These are phyloP conservation scores for Ommatoiulus sabulosus DNA, from an alignment of 2,888 invertebrate species.

Conservation along the genomic window DNA sequence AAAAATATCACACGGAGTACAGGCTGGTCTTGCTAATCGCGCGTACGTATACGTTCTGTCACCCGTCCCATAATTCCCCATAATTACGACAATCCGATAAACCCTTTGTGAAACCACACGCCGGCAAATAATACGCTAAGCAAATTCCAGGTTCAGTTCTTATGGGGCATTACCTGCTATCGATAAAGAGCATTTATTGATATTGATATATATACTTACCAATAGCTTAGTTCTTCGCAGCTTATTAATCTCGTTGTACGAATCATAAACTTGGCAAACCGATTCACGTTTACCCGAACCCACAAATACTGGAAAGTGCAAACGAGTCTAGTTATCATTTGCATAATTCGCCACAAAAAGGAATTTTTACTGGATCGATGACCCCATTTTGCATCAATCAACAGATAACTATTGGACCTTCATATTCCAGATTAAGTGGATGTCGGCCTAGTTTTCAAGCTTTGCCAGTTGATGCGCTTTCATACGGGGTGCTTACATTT, in stretches of 20 bases:
- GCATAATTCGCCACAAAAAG: background rate
- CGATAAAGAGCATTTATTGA: conserved; percentile 10
- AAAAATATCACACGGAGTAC: background rate
- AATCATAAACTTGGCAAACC: conserved; percentile 7
- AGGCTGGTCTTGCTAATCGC: conserved; percentile 31
- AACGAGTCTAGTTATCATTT: background rate
- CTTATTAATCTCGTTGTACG: background rate
- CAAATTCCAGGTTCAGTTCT: background rate
- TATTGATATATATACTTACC: background rate
- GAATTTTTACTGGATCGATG: background rate
- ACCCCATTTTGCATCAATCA: background rate
- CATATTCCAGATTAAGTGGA: background rate
- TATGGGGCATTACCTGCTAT: conserved; percentile 35
- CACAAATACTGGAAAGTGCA: background rate
- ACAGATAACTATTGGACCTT: background rate
- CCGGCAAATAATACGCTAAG: background rate
- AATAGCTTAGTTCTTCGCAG: background rate
- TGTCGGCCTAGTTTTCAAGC: background rate
- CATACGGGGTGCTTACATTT: background rate
- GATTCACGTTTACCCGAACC: background rate
- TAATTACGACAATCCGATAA: conserved; percentile 2
- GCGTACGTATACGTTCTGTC: conserved; percentile 28
- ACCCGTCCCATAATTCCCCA: conserved; percentile 25
- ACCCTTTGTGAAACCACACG: background rate
- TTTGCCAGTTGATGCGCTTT: background rate